phyloP scores from a whole-genome alignment of 1,140 invertebrate genomes.

The Lasaia peninsularis region DNA sequence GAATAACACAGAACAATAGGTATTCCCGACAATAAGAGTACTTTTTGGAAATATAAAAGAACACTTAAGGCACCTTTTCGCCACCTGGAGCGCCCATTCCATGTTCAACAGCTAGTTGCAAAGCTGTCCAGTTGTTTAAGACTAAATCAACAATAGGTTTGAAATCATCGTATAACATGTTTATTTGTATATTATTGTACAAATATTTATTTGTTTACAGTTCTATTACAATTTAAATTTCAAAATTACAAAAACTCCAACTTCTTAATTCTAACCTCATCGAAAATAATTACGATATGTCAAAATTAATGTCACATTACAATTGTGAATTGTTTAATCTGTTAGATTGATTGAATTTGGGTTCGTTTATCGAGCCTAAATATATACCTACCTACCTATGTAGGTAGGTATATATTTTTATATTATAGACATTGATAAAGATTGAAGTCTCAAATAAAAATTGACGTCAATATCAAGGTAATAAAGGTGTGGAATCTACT shows the following conservation, averaged over 20 bases:
- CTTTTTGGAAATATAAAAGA: background rate
- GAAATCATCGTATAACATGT: constrained; percentile 73
- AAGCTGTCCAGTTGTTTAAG: constrained; percentile 81
- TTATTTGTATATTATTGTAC: constrained; percentile 22
- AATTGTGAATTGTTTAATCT: no score
- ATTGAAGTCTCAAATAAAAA: no score
- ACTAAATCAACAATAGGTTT: constrained; percentile 79
- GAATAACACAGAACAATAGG: background rate
- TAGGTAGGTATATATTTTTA: no score
- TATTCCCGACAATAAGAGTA: background rate
- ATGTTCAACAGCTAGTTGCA: constrained; percentile 82
- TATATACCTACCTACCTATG: no score
- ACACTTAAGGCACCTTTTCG: constrained; percentile 67
- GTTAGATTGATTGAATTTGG: no score
- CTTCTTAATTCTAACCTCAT: background rate
- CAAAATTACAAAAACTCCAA: background rate
- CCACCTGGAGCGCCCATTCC: constrained; percentile 81
- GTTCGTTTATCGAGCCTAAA: no score
- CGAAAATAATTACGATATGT: no score
- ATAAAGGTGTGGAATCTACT: no score
- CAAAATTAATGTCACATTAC: no score
- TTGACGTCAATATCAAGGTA: no score
- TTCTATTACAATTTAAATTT: background rate
- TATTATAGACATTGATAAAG: no score
- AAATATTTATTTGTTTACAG: background rate